Evolutionary conservation across 2,113 vertebrate genomes (phyloP), one percentile per base, ranked within the genome.

Genomic region (Platichthys stellatus): DNA sequence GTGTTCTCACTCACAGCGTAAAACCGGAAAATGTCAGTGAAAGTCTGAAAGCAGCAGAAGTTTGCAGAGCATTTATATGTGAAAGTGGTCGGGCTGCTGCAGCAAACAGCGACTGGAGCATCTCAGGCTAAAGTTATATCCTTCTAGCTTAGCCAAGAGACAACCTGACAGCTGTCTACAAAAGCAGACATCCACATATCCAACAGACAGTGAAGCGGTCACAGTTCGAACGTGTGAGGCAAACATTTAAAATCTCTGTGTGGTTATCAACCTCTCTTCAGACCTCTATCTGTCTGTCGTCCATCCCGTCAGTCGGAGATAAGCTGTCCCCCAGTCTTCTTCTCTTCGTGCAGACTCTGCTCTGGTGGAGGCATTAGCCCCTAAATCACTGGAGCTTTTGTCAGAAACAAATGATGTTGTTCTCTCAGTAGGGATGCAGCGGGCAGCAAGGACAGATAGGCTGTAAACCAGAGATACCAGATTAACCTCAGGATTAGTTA

Each of bases 371-470:
- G 35, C 53, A 21, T 81, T 40, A 72, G 69, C 66, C 61, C 67
- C 63, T 85, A 76, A 86, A 83, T 88, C 88, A 80, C 77, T 14
- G 54, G 21, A 62, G 83, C 66, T 74, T 84, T 53, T 62, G 72
- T 82, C 79, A 74, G 68, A 90, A 73, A 78, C 81, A 76, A 71
- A 83, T 24, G 3, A 64, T 71, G 67, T 80, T 72, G 73, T 76
- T 78, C 47, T 18, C 47, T 51, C 47, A 9, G 38, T 60, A 4
- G 49, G 63, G 51, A 53, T 65, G 73, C 57, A 60, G 69, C 61
- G 7, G 10, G 74, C 76, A 57, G 72, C 58, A 45, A 24, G 69
- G 69, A 71, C 61, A 21, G 74, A 81, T 17, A 23, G 3, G 54
- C 73, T 35, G 28, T 45, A 63, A 70, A 72, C 66, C 81, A 31